phyloP scores from a whole-genome alignment of 1,140 invertebrate species.

The Cotesia chilonis region DNA sequence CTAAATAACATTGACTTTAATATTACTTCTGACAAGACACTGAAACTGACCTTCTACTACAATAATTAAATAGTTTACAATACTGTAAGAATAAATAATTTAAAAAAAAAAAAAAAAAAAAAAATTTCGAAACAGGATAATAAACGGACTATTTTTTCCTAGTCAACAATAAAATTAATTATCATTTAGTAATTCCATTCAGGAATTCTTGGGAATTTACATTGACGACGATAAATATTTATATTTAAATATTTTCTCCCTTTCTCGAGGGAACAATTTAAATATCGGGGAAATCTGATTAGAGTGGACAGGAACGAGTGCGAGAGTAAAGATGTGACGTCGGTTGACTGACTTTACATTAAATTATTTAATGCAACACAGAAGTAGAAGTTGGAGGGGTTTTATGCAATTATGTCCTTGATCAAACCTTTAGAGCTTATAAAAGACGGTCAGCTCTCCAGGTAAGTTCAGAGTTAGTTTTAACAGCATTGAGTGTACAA shows the following conservation, averaged over 20 bases:
- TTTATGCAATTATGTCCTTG: slow-evolving; percentile 49
- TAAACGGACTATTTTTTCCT: no score
- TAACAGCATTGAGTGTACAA: slow-evolving; percentile 39
- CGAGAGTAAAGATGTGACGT: slow-evolving; percentile 4
- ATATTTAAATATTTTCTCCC: no score
- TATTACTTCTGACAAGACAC: slow-evolving; percentile 2
- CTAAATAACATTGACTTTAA: slow-evolving; percentile 18
- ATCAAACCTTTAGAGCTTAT: slow-evolving; percentile 55
- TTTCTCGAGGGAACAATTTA: no score
- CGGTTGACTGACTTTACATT: not conserved
- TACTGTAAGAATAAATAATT: not conserved
- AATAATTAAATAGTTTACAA: not conserved
- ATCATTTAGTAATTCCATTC: no score
- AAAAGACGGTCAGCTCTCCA: slow-evolving; percentile 58
- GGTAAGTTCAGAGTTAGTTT: slow-evolving; percentile 46
- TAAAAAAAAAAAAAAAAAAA: not conserved
- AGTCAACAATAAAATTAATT: no score
- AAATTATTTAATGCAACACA: not conserved
- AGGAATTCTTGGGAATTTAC: no score
- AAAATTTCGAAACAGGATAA: no score
- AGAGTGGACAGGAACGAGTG: no score
- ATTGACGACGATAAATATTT: no score
- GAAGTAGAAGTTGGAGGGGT: slow-evolving; percentile 33
- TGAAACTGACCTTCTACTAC: slow-evolving; percentile 17
- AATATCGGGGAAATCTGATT: no score